Conservation (phyloP, 2,888 invertebrate species). For the Drosophila crucigera region DNA sequence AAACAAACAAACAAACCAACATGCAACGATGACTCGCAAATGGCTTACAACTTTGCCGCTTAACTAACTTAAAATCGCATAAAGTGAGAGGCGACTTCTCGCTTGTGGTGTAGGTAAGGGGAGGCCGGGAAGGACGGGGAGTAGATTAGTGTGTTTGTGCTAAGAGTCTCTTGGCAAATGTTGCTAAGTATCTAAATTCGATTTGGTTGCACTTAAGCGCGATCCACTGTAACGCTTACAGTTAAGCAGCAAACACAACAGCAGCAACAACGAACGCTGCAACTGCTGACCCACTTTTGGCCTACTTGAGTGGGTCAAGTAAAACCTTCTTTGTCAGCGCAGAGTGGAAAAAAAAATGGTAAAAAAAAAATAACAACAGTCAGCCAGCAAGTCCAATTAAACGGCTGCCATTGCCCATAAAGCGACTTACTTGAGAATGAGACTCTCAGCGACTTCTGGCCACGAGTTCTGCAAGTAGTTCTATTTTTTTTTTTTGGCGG, state of each 20-base stretch:
- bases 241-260: conserved; percentile 23
- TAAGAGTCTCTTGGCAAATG: conserved; percentile 40
- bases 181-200: conserved; percentile 73
- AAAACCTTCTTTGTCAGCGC: conserved; percentile 79
- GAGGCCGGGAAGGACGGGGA: too few relatives aligned
- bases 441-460: conserved; percentile 35
- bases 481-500: conserved; percentile 28
- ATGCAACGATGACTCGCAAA: conserved; percentile 53
- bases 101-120: background rate
- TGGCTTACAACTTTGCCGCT: conserved; percentile 72
- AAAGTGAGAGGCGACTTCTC: conserved; percentile 58
- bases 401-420: conserved; percentile 68
- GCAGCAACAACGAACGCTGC: conserved; percentile 12
- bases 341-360: conserved; percentile 43
- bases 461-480: conserved; percentile 49
- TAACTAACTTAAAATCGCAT: conserved; percentile 67
- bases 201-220: conserved; percentile 70
- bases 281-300: conserved; percentile 59
- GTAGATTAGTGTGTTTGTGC: conserved; percentile 7
- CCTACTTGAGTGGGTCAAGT: conserved; percentile 75
- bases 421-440: conserved; percentile 53
- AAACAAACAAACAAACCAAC: conserved; percentile 24
- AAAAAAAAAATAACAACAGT: conserved; percentile 16
- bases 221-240: conserved; percentile 42
- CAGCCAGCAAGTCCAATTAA: conserved; percentile 67